Evolutionary conservation across 2,113 vertebrate species (phyloP).

Genomic region (Hydrochoerus hydrochaeris): DNA sequence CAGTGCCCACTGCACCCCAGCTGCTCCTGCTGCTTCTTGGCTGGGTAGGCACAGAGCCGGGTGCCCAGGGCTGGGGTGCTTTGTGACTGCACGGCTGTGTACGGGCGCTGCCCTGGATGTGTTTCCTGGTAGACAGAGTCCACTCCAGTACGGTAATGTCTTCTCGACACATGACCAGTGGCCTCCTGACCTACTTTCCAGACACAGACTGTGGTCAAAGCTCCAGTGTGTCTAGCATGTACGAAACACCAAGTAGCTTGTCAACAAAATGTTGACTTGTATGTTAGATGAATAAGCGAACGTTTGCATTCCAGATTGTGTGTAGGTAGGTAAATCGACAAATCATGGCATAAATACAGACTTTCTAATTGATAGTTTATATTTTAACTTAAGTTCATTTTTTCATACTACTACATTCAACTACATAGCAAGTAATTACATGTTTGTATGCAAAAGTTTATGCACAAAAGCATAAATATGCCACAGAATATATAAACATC

Average conservation of each 20-base stretch:
- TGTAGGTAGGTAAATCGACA: neutral
- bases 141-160: neutral
- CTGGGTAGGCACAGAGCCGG: neutral
- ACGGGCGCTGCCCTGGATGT: neutral
- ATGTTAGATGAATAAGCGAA: neutral
- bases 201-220: neutral
- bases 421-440: neutral
- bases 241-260: neutral
- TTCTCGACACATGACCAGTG: neutral
- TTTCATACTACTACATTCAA: neutral
- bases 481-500: neutral
- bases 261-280: neutral
- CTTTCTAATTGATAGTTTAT: neutral
- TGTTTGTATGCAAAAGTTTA: neutral
- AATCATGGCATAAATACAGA: neutral
- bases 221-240: too few relatives aligned
- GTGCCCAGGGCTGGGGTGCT: too few relatives aligned
- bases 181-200: neutral
- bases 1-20: fast-evolving
- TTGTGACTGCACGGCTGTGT: neutral
- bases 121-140: neutral
- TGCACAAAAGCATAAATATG: neutral
- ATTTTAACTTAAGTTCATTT: neutral
- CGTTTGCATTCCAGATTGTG: neutral
- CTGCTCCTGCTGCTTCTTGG: neutral